Percentiles rank a stretch among this genome's conserved stretches.
phyloP scores from a whole-genome alignment of 92 coral and sea anemone species.

The Chrysogorgia sp. region DNA sequence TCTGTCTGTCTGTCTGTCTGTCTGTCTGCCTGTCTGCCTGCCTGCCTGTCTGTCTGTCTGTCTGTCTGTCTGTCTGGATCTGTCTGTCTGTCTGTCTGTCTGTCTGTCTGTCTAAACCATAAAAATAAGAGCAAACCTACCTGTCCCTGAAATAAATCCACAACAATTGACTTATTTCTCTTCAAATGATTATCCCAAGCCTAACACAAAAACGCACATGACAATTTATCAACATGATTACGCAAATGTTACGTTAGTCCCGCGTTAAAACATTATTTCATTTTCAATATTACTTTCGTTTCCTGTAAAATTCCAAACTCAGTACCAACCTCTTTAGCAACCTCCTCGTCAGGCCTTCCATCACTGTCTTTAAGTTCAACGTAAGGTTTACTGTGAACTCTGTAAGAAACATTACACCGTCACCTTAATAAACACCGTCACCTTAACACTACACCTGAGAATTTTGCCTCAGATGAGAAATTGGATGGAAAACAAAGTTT shows the following conservation, averaged over 20 bases:
- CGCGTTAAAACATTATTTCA: background rate
- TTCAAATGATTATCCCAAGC: constrained; percentile 99
- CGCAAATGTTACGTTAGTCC: background rate
- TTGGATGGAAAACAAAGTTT: no score
- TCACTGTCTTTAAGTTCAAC: constrained; percentile 95
- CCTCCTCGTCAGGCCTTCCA: constrained; percentile 95
- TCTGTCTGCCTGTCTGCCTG: no score
- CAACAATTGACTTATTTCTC: constrained; percentile 94
- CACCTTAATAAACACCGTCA: no score
- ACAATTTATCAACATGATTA: background rate
- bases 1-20: no score
- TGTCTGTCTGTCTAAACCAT: background rate
- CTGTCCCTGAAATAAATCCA: constrained; percentile 99
- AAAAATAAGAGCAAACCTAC: constrained; percentile 18
- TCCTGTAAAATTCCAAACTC: background rate
- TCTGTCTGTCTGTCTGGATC: no score
- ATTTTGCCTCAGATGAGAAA: no score
- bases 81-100: no score
- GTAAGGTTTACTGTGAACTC: constrained; percentile 93
- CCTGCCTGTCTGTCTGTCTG: no score
- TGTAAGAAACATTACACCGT: constrained; percentile 15
- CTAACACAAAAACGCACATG: constrained; percentile 44
- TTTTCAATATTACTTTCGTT: background rate
- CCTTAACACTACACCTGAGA: no score
- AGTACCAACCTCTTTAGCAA: constrained; percentile 84